phyloP scores from a whole-genome alignment of 2,113 vertebrate genomes.

The Penelope pileata region DNA sequence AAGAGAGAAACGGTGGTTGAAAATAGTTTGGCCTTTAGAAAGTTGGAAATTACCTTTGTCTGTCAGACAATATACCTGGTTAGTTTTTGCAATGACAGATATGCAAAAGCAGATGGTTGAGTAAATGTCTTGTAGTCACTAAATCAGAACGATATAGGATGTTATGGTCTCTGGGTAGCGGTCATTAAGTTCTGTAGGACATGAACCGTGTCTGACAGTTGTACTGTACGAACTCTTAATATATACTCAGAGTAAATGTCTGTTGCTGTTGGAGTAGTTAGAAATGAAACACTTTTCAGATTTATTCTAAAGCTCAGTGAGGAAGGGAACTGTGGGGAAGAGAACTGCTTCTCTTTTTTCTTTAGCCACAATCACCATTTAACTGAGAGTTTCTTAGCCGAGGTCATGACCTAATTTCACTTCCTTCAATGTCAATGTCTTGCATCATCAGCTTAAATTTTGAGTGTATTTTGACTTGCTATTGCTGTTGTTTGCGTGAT shows the following conservation, averaged over 20 bases:
- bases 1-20: accelerated
- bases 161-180: background rate
- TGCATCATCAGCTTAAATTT: background rate
- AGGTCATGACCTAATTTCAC: background rate
- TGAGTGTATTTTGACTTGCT: background rate
- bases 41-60: background rate
- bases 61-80: background rate
- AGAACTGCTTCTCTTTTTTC: background rate
- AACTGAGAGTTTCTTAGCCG: background rate
- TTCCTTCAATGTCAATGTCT: background rate
- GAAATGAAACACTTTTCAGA: background rate
- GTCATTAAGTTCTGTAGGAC: background rate
- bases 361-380: background rate
- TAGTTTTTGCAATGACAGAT: background rate
- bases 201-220: background rate
- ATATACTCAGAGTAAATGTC: background rate
- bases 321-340: background rate
- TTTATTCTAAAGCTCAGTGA: background rate
- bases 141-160: background rate
- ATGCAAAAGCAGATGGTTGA: background rate
- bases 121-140: background rate
- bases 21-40: background rate
- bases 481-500: background rate
- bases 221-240: background rate
- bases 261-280: background rate